Conservation (phyloP, 2,888 invertebrate genomes). For the Meandrusa payeni region DNA sequence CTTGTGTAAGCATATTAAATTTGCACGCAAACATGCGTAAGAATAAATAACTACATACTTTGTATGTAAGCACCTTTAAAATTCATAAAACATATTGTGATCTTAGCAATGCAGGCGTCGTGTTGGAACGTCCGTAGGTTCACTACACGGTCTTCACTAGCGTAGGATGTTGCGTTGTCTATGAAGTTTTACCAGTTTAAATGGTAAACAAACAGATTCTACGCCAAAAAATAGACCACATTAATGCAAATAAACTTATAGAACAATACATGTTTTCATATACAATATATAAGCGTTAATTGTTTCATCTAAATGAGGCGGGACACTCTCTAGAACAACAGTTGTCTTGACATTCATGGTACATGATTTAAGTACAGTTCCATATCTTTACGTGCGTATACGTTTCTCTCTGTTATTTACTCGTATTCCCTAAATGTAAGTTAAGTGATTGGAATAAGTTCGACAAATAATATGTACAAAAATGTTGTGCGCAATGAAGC, state of each 20-base stretch:
- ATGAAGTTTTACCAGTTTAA: no score
- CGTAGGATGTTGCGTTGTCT: no score
- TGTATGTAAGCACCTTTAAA: neutral
- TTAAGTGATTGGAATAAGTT: slow-evolving; percentile 12
- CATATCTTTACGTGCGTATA: no score
- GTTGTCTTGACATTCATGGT: slow-evolving; percentile 5
- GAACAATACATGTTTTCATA: slow-evolving; percentile 8
- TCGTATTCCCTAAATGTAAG: slow-evolving; percentile 8
- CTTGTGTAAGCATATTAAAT: no score
- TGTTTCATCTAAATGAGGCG: neutral
- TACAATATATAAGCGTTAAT: neutral
- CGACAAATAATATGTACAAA: slow-evolving; percentile 14
- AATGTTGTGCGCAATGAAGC: slow-evolving; percentile 16
- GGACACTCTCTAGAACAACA: neutral
- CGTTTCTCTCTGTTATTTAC: no score
- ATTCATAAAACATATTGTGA: neutral
- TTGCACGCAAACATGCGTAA: no score
- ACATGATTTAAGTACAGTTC: slow-evolving; percentile 21
- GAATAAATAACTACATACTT: neutral
- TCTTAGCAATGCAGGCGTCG: neutral
- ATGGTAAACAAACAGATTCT: no score
- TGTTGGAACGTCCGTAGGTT: slow-evolving; percentile 6
- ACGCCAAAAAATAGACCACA: slow-evolving; percentile 6
- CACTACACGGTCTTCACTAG: no score
- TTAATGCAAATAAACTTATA: slow-evolving; percentile 6